Conservation (phyloP, 2,797 vertebrate genomes). For the Lepilemur ruficaudatus region DNA sequence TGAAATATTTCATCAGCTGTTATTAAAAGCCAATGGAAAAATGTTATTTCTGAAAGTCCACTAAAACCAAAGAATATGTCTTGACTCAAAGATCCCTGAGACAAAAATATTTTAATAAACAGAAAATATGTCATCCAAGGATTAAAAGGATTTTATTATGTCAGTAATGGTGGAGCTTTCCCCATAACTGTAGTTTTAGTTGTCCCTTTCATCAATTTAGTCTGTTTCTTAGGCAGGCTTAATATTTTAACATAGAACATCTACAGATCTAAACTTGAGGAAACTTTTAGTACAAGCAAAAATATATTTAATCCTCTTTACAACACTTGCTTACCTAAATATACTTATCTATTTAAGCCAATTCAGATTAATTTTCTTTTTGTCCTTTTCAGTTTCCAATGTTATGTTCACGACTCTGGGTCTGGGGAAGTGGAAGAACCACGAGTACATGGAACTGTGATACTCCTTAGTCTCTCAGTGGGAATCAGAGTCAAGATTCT, state of each 20-base stretch:
- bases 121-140: not conserved
- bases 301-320: not conserved
- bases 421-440: not conserved
- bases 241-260: not conserved
- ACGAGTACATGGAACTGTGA: not conserved
- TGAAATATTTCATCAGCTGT: not conserved
- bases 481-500: not conserved
- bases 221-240: not conserved
- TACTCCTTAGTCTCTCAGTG: not conserved
- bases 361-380: not conserved
- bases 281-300: not conserved
- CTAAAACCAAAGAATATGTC: not conserved
- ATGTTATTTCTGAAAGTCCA: not conserved
- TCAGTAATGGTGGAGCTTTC: not conserved
- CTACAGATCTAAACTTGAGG: not conserved
- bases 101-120: slow-evolving; percentile 22
- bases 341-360: not conserved
- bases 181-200: not conserved
- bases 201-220: not conserved
- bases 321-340: not conserved
- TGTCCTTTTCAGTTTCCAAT: too few relatives aligned
- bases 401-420: too few relatives aligned
- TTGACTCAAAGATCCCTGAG: not conserved
- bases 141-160: not conserved
- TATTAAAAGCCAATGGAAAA: not conserved